These are phyloP conservation scores for Physella acuta DNA, from an alignment of 1,140 invertebrate species.

Conservation along the genomic window DNA sequence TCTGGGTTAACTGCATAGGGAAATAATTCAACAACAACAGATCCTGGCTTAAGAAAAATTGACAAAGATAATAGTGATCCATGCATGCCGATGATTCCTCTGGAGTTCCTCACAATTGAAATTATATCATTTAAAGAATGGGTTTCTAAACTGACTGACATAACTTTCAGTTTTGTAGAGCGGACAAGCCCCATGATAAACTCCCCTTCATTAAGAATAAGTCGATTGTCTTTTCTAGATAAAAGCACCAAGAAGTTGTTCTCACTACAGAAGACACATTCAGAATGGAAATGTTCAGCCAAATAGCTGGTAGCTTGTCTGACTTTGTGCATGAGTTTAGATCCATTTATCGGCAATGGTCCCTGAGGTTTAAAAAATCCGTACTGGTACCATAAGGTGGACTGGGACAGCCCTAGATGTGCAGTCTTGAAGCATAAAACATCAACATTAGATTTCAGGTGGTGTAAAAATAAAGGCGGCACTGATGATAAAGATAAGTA, in stretches of 20 bases:
- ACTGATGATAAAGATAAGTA: constrained; percentile 43
- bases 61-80: constrained; percentile 91
- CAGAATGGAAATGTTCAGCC: constrained; percentile 27
- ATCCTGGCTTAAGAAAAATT: constrained; percentile 93
- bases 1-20: constrained; percentile 61
- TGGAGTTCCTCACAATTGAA: constrained; percentile 43
- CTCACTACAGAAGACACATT: constrained; percentile 24
- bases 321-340: constrained; percentile 35
- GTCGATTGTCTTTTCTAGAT: constrained; percentile 59
- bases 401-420: constrained; percentile 57
- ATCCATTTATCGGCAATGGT: constrained; percentile 39
- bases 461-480: constrained; percentile 21
- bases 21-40: constrained; percentile 89
- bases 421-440: constrained; percentile 59
- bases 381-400: constrained; percentile 64
- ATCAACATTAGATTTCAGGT: not conserved
- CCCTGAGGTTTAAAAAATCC: constrained; percentile 62
- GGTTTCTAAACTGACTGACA: constrained; percentile 48
- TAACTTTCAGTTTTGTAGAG: constrained; percentile 44
- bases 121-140: constrained; percentile 55
- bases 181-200: constrained; percentile 48
- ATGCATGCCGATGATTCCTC: constrained; percentile 92
- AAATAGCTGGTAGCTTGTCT: constrained; percentile 32
- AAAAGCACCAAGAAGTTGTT: constrained; percentile 53
- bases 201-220: constrained; percentile 62